These are phyloP conservation scores for Listronotus bonariensis DNA, from an alignment of 1,140 invertebrate genomes.

Conservation along the genomic window DNA sequence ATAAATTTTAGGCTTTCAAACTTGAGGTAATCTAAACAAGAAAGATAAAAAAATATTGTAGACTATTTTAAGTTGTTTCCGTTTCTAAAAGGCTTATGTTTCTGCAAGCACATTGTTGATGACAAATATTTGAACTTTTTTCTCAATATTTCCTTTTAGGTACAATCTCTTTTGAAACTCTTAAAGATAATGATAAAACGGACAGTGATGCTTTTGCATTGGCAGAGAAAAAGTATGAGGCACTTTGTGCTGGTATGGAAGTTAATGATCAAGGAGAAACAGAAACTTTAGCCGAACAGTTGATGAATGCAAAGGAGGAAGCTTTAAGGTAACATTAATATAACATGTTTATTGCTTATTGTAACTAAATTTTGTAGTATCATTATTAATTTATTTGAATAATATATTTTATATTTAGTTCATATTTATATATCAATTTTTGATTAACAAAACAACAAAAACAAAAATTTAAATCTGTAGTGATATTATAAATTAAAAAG, in stretches of 20 bases:
- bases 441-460: too few relatives aligned
- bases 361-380: not conserved
- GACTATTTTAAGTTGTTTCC: too few relatives aligned
- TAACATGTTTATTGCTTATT: not conserved
- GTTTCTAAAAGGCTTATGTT: not conserved
- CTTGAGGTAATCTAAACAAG: too few relatives aligned
- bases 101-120: not conserved
- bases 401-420: too few relatives aligned
- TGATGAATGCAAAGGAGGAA: constrained; percentile 79
- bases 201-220: constrained; percentile 71
- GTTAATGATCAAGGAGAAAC: constrained; percentile 79
- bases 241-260: constrained; percentile 80
- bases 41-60: too few relatives aligned
- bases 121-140: not conserved
- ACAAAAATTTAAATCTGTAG: too few relatives aligned
- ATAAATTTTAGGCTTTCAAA: too few relatives aligned
- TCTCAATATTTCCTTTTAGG: constrained; percentile 6
- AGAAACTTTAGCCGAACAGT: constrained; percentile 86
- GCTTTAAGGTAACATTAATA: constrained; percentile 57
- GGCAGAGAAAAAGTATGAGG: constrained; percentile 82
- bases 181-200: constrained; percentile 69
- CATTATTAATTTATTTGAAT: not conserved
- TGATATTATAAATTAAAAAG: too few relatives aligned
- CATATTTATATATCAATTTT: too few relatives aligned
- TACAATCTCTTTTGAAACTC: constrained; percentile 67